Percentiles rank a stretch among this genome's conserved stretches.
These are phyloP conservation scores for Linnaemya tessellans DNA, from an alignment of 2,888 invertebrate genomes.

Conservation along the genomic window DNA sequence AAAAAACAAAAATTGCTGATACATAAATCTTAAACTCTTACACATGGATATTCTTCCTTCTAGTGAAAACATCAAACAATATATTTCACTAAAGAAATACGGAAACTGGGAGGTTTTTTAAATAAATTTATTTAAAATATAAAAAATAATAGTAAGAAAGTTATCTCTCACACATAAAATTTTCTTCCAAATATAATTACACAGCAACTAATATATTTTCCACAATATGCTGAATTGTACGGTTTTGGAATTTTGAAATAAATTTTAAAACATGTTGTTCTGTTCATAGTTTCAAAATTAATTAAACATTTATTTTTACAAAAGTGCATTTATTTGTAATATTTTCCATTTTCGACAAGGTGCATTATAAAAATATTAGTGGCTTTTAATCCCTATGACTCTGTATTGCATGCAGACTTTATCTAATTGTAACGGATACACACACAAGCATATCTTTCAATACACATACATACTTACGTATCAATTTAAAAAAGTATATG, in stretches of 20 bases:
- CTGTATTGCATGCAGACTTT: conserved; percentile 37
- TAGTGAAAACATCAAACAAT: conserved; percentile 24
- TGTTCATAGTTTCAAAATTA: background rate
- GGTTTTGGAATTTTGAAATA: too few relatives aligned
- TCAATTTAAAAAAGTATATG: background rate
- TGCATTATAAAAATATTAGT: background rate
- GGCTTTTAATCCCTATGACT: conserved; percentile 16
- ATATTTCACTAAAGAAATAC: conserved; percentile 1
- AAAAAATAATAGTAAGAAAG: background rate
- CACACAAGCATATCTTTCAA: background rate
- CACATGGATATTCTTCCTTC: background rate
- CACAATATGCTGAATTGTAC: background rate
- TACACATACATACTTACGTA: conserved; percentile 7
- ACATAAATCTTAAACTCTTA: too few relatives aligned
- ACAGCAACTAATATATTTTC: background rate
- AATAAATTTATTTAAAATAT: conserved; percentile 45
- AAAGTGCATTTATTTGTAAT: background rate
- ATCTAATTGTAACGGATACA: conserved; percentile 12
- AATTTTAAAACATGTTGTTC: too few relatives aligned
- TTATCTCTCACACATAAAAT: background rate
- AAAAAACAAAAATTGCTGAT: too few relatives aligned
- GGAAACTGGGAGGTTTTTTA: conserved; percentile 17
- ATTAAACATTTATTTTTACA: background rate
- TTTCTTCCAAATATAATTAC: background rate
- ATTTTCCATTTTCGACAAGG: too few relatives aligned